A percentile compares a stretch with the other conserved stretches of the same genome.
phyloP scores from a whole-genome alignment of 2,888 invertebrate genomes.

The Dysmachus trigonus region DNA sequence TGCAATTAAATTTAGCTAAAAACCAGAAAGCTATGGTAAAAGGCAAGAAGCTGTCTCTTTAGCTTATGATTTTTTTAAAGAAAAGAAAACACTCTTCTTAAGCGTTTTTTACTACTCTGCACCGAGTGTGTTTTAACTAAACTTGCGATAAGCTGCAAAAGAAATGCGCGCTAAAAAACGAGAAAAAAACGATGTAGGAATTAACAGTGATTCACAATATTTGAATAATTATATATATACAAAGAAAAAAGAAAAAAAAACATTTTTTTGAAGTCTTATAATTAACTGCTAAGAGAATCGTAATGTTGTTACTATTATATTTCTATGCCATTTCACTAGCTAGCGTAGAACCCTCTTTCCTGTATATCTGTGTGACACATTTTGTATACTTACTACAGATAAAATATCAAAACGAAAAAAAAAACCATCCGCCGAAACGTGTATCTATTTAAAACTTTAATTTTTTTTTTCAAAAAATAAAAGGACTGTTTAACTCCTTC shows the following conservation, averaged over 20 bases:
- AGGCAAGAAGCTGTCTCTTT: conserved; percentile 1
- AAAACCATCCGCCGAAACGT: background rate
- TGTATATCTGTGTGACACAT: conserved; percentile 8
- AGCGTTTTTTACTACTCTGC: background rate
- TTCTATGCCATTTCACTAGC: conserved; percentile 24
- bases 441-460: background rate
- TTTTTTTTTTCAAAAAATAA: background rate
- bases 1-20: conserved; percentile 20
- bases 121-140: background rate
- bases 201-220: conserved; percentile 16
- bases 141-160: background rate
- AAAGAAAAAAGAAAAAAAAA: background rate
- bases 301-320: conserved; percentile 26
- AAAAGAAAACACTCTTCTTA: conserved; percentile 2
- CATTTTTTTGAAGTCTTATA: conserved; percentile 30
- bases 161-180: background rate
- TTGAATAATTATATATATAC: conserved; percentile 31
- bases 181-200: background rate
- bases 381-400: conserved; percentile 3
- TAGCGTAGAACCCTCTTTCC: conserved; percentile 3
- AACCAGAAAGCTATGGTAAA: background rate
- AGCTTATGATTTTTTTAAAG: conserved; percentile 2
- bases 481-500: background rate
- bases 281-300: conserved; percentile 25
- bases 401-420: background rate